Conservation (phyloP, 2,113 vertebrate genomes). For the Panthera uncia region DNA sequence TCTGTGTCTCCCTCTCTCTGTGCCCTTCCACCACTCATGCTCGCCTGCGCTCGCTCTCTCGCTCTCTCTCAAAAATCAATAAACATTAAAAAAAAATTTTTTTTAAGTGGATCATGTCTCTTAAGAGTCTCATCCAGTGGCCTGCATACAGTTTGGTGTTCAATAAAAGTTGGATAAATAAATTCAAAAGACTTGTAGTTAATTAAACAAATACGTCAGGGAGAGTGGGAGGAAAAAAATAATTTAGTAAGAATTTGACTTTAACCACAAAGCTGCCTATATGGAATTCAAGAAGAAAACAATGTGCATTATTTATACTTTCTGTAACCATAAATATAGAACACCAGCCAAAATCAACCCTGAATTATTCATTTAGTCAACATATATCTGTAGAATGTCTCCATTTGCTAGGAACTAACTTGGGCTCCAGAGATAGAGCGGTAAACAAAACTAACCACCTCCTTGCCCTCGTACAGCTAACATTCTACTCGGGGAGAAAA, state of each 20-base stretch:
- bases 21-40: too few relatives aligned
- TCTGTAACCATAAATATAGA: neutral
- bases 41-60: too few relatives aligned
- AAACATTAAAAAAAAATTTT: too few relatives aligned
- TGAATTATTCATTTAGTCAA: neutral
- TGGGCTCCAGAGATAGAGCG: neutral
- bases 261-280: neutral
- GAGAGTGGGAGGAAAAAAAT: neutral
- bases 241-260: slow-evolving; percentile 24
- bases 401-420: neutral
- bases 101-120: neutral
- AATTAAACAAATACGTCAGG: neutral
- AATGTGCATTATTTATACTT: neutral
- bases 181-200: neutral
- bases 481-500: neutral
- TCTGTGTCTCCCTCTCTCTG: too few relatives aligned
- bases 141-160: neutral
- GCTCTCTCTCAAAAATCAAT: too few relatives aligned
- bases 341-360: neutral
- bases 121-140: neutral
- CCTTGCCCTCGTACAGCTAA: neutral
- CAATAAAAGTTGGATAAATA: neutral
- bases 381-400: neutral
- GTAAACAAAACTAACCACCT: neutral
- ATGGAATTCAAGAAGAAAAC: neutral